These are phyloP conservation scores for Drosophila leonis DNA, from an alignment of 2,888 invertebrate genomes.

Conservation along the genomic window DNA sequence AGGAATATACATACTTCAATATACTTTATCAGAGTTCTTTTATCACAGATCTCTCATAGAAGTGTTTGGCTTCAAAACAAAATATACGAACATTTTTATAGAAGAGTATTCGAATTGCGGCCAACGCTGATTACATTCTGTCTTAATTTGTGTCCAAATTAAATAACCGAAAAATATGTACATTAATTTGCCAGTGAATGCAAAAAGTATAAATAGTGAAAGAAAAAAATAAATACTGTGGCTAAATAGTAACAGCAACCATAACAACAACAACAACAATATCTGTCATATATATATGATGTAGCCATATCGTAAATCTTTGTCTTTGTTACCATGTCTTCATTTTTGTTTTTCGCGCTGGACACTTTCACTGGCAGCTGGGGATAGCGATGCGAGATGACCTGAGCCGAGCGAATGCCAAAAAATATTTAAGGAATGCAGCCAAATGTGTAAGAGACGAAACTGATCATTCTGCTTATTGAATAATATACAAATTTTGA, in stretches of 20 bases:
- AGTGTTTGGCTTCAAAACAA: not conserved
- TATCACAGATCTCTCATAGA: not conserved
- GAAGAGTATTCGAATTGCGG: not conserved
- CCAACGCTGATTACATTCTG: not conserved
- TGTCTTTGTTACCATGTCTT: conserved; percentile 52
- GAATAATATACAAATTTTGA: not conserved
- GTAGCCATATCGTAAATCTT: conserved; percentile 64
- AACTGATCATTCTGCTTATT: conserved; percentile 11
- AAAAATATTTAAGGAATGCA: conserved; percentile 39
- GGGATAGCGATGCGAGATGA: conserved; percentile 19
- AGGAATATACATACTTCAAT: too few species aligned
- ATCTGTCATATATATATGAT: conserved; percentile 54
- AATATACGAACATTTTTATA: not conserved
- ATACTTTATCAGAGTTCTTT: not conserved
- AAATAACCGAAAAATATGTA: conserved; percentile 9
- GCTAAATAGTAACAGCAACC: conserved; percentile 38
- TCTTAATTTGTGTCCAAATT: not conserved
- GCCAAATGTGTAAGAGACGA: not conserved
- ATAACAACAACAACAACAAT: conserved; percentile 26
- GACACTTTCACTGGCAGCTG: conserved; percentile 63
- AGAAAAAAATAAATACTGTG: conserved; percentile 18
- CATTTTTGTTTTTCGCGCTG: conserved; percentile 31
- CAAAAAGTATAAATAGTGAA: conserved; percentile 13
- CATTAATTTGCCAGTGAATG: conserved; percentile 33
- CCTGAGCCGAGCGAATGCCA: conserved; percentile 8